Evolutionary conservation across 2,888 invertebrate species (phyloP), one percentile per base, ranked within the genome.

Genomic region (Tetramorium bicarinatum): DNA sequence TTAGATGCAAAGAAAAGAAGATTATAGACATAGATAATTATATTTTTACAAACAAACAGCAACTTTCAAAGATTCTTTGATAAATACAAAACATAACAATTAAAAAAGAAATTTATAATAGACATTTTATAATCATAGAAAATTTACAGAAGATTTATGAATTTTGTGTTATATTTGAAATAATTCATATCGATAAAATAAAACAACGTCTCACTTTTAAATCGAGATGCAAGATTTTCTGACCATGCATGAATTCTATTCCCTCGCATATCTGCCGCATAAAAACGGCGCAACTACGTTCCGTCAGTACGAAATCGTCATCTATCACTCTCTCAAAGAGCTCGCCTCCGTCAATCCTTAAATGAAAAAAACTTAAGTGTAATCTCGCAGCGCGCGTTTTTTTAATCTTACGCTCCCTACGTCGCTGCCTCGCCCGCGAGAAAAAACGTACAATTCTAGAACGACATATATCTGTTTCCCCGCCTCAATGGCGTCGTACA

Each of bases 211-310:
- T 93, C 94, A 98, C 99, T 97, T 99, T 99, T 96, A 99, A 97
- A 94, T 99, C 99, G 80, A 99, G 96, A 95, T 99, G 99, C 80
- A 99, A 95, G 90, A 99, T 99, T 92, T 98, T 98, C 95, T 99
- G 98, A 84, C 97, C 97, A 94, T 99, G 99, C 93, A 99, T 99
- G 94, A 99, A 99, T 93, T 98, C 98, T 88, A 99, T 97, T 41
- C 99, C 99, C 95, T 99, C 99, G 95, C 99, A 99, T 88, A 99
- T 99, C 95, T 99, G 99, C 56, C 99, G 96, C 96, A 99, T 98
- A 95, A 99, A 99, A 85, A 99, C 98, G 0, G 99, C 98, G 95
- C 99, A 99, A 9, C 99, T 98, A 87, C 98, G 97, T 95, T 99
- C 99, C 0, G 99, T 99, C 88, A 99, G 96, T 82, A 99, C 97